Evolutionary conservation across 2,113 vertebrate species (phyloP).

Genomic region (Gavialis gangeticus): DNA sequence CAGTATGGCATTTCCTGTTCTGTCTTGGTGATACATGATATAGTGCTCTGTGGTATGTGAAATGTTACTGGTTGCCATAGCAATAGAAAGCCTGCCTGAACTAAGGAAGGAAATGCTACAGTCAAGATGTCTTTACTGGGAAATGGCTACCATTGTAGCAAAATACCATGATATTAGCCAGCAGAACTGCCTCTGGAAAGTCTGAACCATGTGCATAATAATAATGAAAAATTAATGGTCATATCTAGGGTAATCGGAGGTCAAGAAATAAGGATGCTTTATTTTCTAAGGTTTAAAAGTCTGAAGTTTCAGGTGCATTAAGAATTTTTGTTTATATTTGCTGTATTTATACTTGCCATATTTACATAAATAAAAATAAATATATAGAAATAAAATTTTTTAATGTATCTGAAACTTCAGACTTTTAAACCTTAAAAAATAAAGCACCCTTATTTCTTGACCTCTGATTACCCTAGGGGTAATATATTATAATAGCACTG

Average conservation of each 20-base stretch:
- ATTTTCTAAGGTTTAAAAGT: conserved; percentile 13
- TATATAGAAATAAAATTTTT: too few relatives aligned
- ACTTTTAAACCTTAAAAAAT: conserved; percentile 6
- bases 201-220: background rate
- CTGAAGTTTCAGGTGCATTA: too few relatives aligned
- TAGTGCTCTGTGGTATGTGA: conserved; percentile 64
- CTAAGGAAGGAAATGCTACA: conserved; percentile 42
- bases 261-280: background rate
- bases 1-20: conserved; percentile 69
- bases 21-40: conserved; percentile 59
- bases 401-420: too few relatives aligned
- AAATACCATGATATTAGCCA: background rate
- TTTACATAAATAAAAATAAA: too few relatives aligned
- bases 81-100: conserved; percentile 66
- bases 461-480: background rate
- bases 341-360: too few relatives aligned
- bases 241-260: background rate
- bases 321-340: too few relatives aligned
- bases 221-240: background rate
- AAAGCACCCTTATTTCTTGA: background rate
- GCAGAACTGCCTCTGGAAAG: conserved; percentile 2
- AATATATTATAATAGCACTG: background rate
- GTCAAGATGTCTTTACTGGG: conserved; percentile 15
- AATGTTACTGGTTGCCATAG: conserved; percentile 81
- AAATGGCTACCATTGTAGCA: background rate